A percentile compares a stretch with the other conserved stretches of the same genome.
phyloP scores from a whole-genome alignment of 2,888 invertebrate species.

The Micropterix aruncella region DNA sequence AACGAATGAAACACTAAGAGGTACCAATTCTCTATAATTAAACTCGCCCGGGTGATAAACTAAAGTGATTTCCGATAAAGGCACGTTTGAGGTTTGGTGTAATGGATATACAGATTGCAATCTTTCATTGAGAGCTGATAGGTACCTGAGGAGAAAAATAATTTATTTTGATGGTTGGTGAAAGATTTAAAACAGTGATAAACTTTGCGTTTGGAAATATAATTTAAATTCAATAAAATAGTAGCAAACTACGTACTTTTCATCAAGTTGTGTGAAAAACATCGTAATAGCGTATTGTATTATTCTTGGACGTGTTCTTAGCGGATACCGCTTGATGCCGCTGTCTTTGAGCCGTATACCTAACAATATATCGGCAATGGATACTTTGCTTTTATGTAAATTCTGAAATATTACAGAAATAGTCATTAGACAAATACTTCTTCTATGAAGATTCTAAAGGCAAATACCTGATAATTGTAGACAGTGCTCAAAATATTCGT shows the following conservation, averaged over 20 bases:
- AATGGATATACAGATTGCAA: conserved; percentile 57
- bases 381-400: conserved; percentile 71
- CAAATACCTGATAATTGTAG: conserved; percentile 64
- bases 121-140: conserved; percentile 57
- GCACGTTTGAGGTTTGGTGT: conserved; percentile 39
- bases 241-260: conserved; percentile 40
- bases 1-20: conserved; percentile 70
- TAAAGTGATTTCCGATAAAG: conserved; percentile 32
- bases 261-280: conserved; percentile 66
- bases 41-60: conserved; percentile 86
- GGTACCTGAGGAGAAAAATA: conserved; percentile 44
- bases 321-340: conserved; percentile 78
- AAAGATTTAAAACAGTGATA: not conserved
- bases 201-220: conserved; percentile 1
- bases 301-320: conserved; percentile 69
- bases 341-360: conserved; percentile 85
- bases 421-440: conserved; percentile 3
- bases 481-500: conserved; percentile 68
- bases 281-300: conserved; percentile 85
- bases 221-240: not conserved
- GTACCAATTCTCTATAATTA: conserved; percentile 71
- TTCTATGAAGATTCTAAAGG: not conserved
- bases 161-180: conserved; percentile 3
- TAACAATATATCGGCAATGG: conserved; percentile 79
- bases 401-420: conserved; percentile 34